Conservation (phyloP, 1,140 invertebrate genomes). For the Scaptomyza pallida region DNA sequence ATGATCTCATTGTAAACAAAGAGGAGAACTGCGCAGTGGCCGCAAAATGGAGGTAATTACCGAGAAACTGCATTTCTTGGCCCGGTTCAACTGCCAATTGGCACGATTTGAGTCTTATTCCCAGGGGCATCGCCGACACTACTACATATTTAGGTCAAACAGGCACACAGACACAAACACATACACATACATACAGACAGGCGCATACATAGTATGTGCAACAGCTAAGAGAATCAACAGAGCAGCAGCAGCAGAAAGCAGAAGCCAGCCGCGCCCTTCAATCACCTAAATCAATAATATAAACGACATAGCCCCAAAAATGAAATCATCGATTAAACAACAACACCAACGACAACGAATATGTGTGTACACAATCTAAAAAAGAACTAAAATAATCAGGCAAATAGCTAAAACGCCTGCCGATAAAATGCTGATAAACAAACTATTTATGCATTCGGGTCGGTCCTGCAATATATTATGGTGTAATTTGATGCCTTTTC, state of each 20-base stretch:
- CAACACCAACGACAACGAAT: constrained; percentile 17
- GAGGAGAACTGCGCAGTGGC: too few relatives aligned
- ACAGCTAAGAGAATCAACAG: constrained; percentile 29
- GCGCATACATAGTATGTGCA: constrained; percentile 17
- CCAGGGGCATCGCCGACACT: constrained; percentile 2
- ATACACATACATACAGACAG: constrained; percentile 1
- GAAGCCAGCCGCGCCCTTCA: constrained; percentile 65
- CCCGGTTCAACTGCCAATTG: constrained; percentile 34
- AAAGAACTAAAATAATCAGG: neutral
- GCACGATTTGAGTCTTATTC: constrained; percentile 23
- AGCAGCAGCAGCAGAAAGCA: constrained; percentile 26
- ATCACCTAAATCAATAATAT: constrained; percentile 66
- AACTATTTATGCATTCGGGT: constrained; percentile 15
- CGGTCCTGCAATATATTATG: too few relatives aligned
- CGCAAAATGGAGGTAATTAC: neutral
- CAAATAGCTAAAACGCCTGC: constrained; percentile 4
- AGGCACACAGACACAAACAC: constrained; percentile 1
- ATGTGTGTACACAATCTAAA: neutral
- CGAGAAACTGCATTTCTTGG: neutral
- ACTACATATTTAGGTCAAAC: constrained; percentile 60
- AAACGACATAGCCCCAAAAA: constrained; percentile 36
- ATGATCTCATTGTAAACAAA: constrained; percentile 3
- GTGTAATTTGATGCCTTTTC: too few relatives aligned
- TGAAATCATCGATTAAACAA: constrained; percentile 75
- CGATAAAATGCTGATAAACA: constrained; percentile 34